Percentiles rank a stretch among this genome's conserved stretches.
Conservation (phyloP, 2,888 invertebrate genomes). For the Sarcophaga rosellei region DNA sequence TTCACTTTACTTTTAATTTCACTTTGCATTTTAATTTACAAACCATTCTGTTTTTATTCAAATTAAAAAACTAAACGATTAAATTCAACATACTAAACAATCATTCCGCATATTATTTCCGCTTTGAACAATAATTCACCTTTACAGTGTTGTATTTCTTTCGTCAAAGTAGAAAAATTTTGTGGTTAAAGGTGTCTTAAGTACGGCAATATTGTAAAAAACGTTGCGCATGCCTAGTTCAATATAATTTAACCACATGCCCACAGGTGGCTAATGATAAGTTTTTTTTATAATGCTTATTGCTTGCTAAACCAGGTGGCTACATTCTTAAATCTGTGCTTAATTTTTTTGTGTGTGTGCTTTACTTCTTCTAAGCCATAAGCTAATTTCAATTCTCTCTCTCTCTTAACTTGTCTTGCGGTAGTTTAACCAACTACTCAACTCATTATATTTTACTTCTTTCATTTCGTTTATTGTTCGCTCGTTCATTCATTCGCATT, state of each 20-base stretch:
- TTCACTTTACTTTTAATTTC: too few species aligned
- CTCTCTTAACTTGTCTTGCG: conserved; percentile 55
- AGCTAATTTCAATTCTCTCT: conserved; percentile 41
- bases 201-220: conserved; percentile 27
- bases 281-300: neutral
- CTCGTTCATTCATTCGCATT: conserved; percentile 51
- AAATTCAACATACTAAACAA: too few species aligned
- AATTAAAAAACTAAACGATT: too few species aligned
- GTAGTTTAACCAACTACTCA: conserved; percentile 40
- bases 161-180: neutral
- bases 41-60: too few species aligned
- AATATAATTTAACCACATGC: conserved; percentile 40
- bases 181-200: neutral
- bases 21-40: too few species aligned
- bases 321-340: conserved; percentile 43
- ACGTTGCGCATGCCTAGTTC: conserved; percentile 56
- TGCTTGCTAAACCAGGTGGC: conserved; percentile 56
- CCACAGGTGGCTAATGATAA: conserved; percentile 24
- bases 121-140: conserved; percentile 1
- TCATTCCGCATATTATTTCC: conserved; percentile 31
- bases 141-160: conserved; percentile 37
- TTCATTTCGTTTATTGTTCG: conserved; percentile 39
- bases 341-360: conserved; percentile 31
- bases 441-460: conserved; percentile 50
- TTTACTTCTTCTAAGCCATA: conserved; percentile 45